A percentile compares a stretch with the other conserved stretches of the same genome.
Conservation (phyloP, 2,113 vertebrate species). For the Albula goreensis region DNA sequence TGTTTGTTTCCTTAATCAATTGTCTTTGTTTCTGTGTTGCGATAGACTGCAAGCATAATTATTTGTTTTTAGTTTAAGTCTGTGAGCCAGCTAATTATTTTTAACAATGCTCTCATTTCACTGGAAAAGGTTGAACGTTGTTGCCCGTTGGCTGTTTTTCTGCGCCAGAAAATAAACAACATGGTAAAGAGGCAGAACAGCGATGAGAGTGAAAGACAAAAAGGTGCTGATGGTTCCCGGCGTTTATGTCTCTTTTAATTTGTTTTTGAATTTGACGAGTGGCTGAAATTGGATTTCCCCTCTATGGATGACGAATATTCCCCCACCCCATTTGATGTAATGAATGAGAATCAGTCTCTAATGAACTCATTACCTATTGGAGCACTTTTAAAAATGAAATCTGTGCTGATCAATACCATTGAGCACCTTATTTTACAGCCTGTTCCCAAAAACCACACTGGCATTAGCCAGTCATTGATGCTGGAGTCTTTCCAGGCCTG, state of each 20-base stretch:
- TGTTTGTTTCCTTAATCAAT: neutral
- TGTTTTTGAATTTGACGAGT: neutral
- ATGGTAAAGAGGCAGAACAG: neutral
- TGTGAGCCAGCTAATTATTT: conserved; percentile 10
- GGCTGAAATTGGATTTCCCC: neutral
- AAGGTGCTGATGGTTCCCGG: neutral
- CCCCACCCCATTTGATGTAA: neutral
- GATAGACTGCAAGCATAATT: neutral
- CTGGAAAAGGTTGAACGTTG: neutral
- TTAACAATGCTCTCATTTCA: neutral
- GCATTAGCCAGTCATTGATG: conserved; percentile 49
- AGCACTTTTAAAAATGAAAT: conserved; percentile 48
- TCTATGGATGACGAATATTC: neutral
- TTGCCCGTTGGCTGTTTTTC: neutral
- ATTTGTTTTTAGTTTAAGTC: conserved; percentile 1
- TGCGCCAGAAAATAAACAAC: neutral
- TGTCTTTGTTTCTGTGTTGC: neutral
- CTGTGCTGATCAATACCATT: conserved; percentile 50
- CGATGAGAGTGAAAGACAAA: neutral
- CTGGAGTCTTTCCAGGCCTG: conserved; percentile 23
- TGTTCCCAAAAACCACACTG: conserved; percentile 52
- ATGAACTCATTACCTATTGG: conserved; percentile 44
- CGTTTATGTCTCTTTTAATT: neutral
- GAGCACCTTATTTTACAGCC: conserved; percentile 52
- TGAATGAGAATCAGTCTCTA: conserved; percentile 29